phyloP scores from a whole-genome alignment of 2,888 invertebrate species.

The Eupithecia abbreviata region DNA sequence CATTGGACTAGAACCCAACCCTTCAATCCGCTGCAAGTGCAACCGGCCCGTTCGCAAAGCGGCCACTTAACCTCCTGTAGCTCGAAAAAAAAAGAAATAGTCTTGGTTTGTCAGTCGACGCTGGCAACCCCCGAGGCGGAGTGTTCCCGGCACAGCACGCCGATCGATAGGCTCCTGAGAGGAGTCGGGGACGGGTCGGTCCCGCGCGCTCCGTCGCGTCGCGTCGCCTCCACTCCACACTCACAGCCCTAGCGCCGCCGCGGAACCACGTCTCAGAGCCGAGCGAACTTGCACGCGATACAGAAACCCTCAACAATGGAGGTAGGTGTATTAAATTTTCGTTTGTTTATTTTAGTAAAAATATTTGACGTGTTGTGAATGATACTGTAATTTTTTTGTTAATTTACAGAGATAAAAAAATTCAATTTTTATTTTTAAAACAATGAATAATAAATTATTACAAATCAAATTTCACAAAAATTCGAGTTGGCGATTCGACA shows the following conservation, averaged over 20 bases:
- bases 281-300: conserved; percentile 15
- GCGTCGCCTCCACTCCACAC: conserved; percentile 19
- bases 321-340: conserved; percentile 3
- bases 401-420: too few species aligned
- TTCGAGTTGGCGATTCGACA: neutral
- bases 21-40: neutral
- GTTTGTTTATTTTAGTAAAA: neutral
- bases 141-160: conserved; percentile 58
- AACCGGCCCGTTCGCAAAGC: neutral
- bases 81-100: neutral
- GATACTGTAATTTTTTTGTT: neutral
- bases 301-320: conserved; percentile 14
- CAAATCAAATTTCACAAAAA: neutral
- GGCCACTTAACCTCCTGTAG: neutral
- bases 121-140: conserved; percentile 31
- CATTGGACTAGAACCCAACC: neutral
- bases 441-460: neutral
- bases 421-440: neutral
- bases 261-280: conserved; percentile 30
- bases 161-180: conserved; percentile 69
- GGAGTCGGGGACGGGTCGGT: conserved; percentile 20
- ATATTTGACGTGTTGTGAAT: neutral
- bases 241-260: conserved; percentile 45
- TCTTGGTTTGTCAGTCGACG: conserved; percentile 17
- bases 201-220: neutral